These are phyloP conservation scores for Paragorgia papillata DNA, from an alignment of 92 coral and sea anemone genomes.

Conservation along the genomic window DNA sequence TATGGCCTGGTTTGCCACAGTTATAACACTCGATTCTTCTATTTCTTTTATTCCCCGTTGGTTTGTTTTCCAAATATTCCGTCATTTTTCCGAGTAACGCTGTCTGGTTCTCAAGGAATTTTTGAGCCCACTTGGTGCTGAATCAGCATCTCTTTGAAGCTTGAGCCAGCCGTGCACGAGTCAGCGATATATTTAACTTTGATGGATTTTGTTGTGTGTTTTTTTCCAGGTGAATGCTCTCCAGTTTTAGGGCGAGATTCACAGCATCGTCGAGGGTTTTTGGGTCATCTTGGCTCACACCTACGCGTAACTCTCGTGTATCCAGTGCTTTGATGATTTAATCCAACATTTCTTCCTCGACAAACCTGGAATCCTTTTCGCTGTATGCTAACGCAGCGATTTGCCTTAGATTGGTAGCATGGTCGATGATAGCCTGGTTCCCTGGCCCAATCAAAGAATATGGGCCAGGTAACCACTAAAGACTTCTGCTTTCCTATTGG, in stretches of 20 bases:
- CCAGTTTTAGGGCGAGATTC: constrained; percentile 27
- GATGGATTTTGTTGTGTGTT: too few relatives aligned
- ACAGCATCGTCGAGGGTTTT: constrained; percentile 49
- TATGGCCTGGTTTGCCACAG: constrained; percentile 36
- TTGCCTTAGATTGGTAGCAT: constrained; percentile 19
- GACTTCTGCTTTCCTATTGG: too few relatives aligned
- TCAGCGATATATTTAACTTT: too few relatives aligned
- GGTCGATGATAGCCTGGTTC: constrained; percentile 23
- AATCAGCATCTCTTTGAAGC: constrained; percentile 11
- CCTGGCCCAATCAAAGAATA: too few relatives aligned
- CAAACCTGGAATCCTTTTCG: neutral
- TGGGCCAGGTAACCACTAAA: too few relatives aligned
- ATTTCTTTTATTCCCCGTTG: neutral
- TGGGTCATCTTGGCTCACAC: constrained; percentile 40
- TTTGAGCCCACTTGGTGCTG: constrained; percentile 38
- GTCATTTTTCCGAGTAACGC: constrained; percentile 23
- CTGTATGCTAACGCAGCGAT: constrained; percentile 18
- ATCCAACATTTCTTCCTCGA: constrained; percentile 35
- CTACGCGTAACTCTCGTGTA: constrained; percentile 41
- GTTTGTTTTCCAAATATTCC: neutral
- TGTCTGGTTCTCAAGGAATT: constrained; percentile 17
- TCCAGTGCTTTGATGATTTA: constrained; percentile 30
- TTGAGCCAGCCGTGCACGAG: constrained; percentile 19
- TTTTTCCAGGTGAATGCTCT: constrained; percentile 3
- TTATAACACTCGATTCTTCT: constrained; percentile 6